Evolutionary conservation across 92 coral and sea anemone species (phyloP).

Genomic region (Palythoa caribaeorum): DNA sequence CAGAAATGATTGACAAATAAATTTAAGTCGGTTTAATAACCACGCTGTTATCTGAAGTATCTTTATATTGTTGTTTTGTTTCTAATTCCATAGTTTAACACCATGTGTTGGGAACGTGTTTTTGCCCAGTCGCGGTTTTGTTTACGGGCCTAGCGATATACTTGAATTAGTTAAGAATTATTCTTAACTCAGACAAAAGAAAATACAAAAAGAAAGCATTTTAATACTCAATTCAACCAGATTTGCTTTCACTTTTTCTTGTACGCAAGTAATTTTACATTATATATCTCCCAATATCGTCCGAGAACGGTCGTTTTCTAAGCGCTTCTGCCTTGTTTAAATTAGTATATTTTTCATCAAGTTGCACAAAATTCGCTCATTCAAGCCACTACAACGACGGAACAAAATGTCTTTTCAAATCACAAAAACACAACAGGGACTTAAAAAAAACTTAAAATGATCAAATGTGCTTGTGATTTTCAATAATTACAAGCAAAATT

Average conservation of each 20-base stretch:
- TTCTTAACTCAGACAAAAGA: background rate
- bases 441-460: background rate
- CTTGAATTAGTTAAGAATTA: slow-evolving; percentile 2
- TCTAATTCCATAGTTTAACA: background rate
- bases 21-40: background rate
- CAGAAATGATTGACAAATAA: background rate
- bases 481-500: slow-evolving; percentile 9
- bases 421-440: background rate
- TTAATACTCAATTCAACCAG: background rate
- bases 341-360: background rate
- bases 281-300: too few species aligned
- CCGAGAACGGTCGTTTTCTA: too few species aligned
- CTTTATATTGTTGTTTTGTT: background rate
- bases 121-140: background rate
- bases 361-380: background rate
- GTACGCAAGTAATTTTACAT: background rate
- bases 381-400: background rate
- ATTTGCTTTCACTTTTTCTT: background rate
- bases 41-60: background rate
- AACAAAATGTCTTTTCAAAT: slow-evolving; percentile 1
- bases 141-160: background rate
- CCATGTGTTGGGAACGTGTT: slow-evolving; percentile 37
- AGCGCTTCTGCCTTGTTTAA: too few species aligned
- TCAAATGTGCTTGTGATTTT: background rate
- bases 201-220: background rate